phyloP scores from a whole-genome alignment of 2,113 vertebrate genomes.

The Triplophysa dalaica region DNA sequence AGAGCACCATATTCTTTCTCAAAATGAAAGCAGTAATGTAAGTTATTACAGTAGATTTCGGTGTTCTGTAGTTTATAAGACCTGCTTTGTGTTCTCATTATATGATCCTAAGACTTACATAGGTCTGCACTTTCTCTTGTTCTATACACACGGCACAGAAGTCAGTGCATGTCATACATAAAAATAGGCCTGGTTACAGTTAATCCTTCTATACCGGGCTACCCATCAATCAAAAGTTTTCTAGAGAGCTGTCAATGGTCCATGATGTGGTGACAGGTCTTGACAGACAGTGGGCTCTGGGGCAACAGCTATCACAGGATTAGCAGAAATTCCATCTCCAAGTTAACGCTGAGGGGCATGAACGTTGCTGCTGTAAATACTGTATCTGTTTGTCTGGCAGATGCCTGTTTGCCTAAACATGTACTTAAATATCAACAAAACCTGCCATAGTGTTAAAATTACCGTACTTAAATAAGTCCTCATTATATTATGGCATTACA shows the following conservation, averaged over 20 bases:
- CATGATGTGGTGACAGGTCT: slow-evolving; percentile 17
- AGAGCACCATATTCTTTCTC: background rate
- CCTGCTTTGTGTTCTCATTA: background rate
- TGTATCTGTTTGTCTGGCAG: background rate
- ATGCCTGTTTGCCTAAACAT: background rate
- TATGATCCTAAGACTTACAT: background rate
- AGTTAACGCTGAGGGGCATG: background rate
- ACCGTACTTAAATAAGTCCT: too few relatives aligned
- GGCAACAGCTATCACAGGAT: background rate
- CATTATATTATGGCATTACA: too few relatives aligned
- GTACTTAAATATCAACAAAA: background rate
- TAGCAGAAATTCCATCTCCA: slow-evolving; percentile 4
- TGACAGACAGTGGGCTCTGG: background rate
- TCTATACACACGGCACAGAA: background rate
- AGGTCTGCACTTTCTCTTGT: background rate
- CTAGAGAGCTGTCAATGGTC: background rate
- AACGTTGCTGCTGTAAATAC: background rate
- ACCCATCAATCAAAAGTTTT: slow-evolving; percentile 17
- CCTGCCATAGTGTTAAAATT: too few relatives aligned
- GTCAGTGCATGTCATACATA: slow-evolving; percentile 18
- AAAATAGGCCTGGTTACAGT: slow-evolving; percentile 45
- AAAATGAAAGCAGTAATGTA: background rate
- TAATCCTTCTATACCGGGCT: background rate
- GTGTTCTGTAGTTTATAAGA: slow-evolving; percentile 21
- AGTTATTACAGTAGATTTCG: background rate